A percentile compares a stretch with the other conserved stretches of the same genome.
Evolutionary conservation across 2,888 invertebrate species (phyloP).

Genomic region (Drosophila gaucha): DNA sequence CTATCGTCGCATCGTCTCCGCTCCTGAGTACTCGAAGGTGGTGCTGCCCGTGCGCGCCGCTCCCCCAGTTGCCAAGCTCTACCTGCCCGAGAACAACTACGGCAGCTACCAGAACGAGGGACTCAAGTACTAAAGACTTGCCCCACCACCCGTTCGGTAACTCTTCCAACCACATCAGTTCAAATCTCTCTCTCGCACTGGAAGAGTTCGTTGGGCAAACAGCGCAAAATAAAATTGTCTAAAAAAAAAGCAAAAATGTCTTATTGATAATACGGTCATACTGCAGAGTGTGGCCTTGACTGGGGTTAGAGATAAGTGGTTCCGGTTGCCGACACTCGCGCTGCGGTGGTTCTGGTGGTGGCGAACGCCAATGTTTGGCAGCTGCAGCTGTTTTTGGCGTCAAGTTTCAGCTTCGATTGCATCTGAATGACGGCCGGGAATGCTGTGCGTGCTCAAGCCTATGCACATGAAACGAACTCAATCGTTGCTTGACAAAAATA

Average conservation of each 20-base stretch:
- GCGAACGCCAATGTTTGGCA: constrained; percentile 35
- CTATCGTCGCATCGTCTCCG: constrained; percentile 69
- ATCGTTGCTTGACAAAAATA: not conserved
- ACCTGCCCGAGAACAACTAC: constrained; percentile 61
- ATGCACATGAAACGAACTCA: not conserved
- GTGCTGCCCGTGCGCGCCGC: constrained; percentile 70
- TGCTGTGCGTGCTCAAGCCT: constrained; percentile 30
- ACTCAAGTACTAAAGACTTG: constrained; percentile 37
- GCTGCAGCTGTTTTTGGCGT: constrained; percentile 34
- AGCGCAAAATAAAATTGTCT: constrained; percentile 39
- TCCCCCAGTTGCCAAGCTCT: constrained; percentile 78
- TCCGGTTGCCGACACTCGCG: constrained; percentile 39
- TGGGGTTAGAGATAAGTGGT: constrained; percentile 30
- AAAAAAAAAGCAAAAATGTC: not conserved
- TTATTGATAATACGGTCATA: constrained; percentile 14
- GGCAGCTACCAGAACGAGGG: constrained; percentile 29
- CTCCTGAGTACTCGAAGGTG: constrained; percentile 72
- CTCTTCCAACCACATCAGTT: not conserved
- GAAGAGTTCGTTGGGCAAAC: constrained; percentile 25
- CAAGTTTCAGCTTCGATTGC: constrained; percentile 27
- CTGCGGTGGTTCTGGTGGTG: not conserved
- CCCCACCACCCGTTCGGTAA: not conserved
- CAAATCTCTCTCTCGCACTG: constrained; percentile 12
- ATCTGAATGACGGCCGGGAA: constrained; percentile 12
- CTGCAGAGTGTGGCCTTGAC: constrained; percentile 6